Base-by-base conservation (phyloP, 2,113 vertebrate species). In the Hystrix cristata region DNA sequence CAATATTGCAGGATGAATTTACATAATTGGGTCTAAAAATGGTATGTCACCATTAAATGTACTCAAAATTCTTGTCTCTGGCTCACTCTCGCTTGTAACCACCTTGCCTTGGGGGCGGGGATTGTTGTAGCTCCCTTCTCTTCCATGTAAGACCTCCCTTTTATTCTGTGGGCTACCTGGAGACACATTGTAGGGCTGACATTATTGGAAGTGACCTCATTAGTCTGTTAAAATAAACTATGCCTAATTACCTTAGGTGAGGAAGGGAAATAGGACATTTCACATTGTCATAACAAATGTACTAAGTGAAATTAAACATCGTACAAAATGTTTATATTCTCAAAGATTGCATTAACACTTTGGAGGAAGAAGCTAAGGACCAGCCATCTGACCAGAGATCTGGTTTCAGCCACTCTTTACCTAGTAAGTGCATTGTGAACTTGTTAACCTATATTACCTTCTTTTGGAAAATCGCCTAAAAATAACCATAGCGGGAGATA, bases 21-120 rank as follows among this genome's bases (percentile, higher is more conserved):
- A 96, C 98, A 98, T 98, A 98, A 98, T 98, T 98, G 96, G 0
- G 0, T 97, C 97, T 98, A 98, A 98, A 98, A 98, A 98, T 95
- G 97, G 98, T 96, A 95, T 98, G 93, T 98, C 98, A 95, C 97
- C 95, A 94, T 95, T 88, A 80, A 97, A 94, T 88, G 82, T 88
- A 72, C 95, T 97, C 95, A 95, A 79, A 97, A 89, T 92, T 92
- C 93, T 96, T 67, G 92, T 93, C 94, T 98, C 78, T 94, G 72
- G 95, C 82, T 92, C 93, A 55, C 27, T 71, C 69, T 48, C 29
- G 64, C 74, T 67, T 18, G 21, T 43, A 13, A 3, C 12, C 15
- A 19, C 72, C 13, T 0, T 84, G 88, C 29, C 69, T n/a, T 29
- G 57, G 48, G 31, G 43, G 53, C 10, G 79, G 7, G n/a, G 21